Percentiles rank a stretch among this genome's conserved stretches.
Evolutionary conservation across 2,888 invertebrate species (phyloP).

Genomic region (Trissoscelio sp.): DNA sequence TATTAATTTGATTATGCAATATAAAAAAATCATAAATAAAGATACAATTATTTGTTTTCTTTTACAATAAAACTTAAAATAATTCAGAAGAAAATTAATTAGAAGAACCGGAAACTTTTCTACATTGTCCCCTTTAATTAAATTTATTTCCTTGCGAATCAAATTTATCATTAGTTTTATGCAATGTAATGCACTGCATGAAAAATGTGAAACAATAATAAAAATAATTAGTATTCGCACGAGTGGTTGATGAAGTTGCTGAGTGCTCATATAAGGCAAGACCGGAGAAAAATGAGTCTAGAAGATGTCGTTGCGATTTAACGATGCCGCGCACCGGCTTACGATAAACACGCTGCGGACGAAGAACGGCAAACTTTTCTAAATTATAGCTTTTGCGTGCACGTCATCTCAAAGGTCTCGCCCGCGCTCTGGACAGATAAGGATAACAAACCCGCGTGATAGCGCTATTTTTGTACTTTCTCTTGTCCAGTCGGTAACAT

Average conservation of each 20-base stretch:
- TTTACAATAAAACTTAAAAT: too few relatives aligned
- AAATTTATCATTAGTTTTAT: neutral
- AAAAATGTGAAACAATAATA: constrained; percentile 8
- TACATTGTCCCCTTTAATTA: too few relatives aligned
- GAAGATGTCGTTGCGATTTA: constrained; percentile 40
- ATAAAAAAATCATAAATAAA: too few relatives aligned
- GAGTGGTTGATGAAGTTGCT: constrained; percentile 25
- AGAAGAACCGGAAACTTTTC: too few relatives aligned
- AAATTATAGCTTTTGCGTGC: constrained; percentile 47
- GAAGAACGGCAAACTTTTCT: constrained; percentile 32
- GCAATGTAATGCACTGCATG: too few relatives aligned
- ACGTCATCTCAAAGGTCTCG: constrained; percentile 42
- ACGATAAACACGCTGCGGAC: constrained; percentile 26
- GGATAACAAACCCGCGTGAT: constrained; percentile 19
- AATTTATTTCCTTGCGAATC: neutral
- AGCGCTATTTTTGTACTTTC: constrained; percentile 30
- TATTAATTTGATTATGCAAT: too few relatives aligned
- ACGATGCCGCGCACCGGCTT: constrained; percentile 24
- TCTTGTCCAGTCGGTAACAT: constrained; percentile 31
- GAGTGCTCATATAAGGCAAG: constrained; percentile 1
- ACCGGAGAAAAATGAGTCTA: constrained; percentile 31
- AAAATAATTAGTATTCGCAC: constrained; percentile 30
- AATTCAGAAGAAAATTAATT: too few relatives aligned
- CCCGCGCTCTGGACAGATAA: constrained; percentile 18
- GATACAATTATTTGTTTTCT: too few relatives aligned